phyloP scores from a whole-genome alignment of 2,113 vertebrate genomes.

The Dicentrarchus labrax region DNA sequence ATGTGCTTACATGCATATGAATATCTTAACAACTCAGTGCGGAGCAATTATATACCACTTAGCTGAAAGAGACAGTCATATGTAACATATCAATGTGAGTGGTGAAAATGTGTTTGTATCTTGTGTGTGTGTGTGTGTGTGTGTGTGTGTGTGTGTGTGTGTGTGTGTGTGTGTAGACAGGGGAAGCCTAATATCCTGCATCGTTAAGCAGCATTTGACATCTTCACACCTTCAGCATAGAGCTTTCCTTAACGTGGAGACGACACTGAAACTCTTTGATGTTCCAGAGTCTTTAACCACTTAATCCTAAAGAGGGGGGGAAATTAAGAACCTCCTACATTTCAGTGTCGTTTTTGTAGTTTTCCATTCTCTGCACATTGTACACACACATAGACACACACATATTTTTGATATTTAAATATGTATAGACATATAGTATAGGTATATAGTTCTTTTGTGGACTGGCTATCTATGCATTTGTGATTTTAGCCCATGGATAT shows the following conservation, averaged over 20 bases:
- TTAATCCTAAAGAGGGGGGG: conserved; percentile 77
- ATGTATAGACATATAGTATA: background rate
- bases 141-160: conserved; percentile 15
- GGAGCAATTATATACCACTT: background rate
- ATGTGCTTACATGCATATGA: background rate
- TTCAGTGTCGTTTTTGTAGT: conserved; percentile 63
- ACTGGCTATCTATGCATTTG: background rate
- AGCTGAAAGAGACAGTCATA: background rate
- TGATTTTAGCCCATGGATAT: background rate
- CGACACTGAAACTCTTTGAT: conserved; percentile 80
- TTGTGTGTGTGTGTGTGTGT: background rate
- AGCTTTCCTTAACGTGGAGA: conserved; percentile 63
- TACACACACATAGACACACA: conserved; percentile 16
- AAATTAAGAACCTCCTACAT: conserved; percentile 68
- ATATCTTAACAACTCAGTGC: background rate
- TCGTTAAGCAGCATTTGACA: conserved; percentile 68
- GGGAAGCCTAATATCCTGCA: conserved; percentile 50
- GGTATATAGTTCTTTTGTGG: background rate
- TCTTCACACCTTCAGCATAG: conserved; percentile 61
- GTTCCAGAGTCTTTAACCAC: conserved; percentile 77
- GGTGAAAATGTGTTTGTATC: background rate
- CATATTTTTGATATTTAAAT: background rate
- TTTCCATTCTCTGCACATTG: conserved; percentile 14
- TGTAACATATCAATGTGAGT: background rate
- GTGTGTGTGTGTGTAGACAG: conserved; percentile 21